Base-by-base conservation (phyloP, 2,113 vertebrate genomes). In the Anas platyrhynchos region DNA sequence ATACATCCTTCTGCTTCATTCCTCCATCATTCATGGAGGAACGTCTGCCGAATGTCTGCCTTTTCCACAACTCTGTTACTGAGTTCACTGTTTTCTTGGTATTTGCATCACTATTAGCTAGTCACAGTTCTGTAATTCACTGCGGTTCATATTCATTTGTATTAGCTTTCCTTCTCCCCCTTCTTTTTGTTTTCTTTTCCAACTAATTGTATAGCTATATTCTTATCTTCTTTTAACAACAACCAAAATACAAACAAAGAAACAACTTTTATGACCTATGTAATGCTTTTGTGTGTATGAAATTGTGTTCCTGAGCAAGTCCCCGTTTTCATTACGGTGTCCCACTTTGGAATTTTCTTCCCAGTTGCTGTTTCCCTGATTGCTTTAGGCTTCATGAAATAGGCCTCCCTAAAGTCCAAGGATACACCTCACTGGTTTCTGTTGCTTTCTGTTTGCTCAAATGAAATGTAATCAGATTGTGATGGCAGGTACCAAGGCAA, bases 391-490 rank as follows among this genome's bases (percentile, higher is more conserved):
- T 74, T 83, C 50, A 73, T 36, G 26, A 86, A 90, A 31, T 3
- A 66, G 44, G 27, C 21, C 77, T 88, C 61, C 55, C 61, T 78
- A 18, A 78, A 75, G 50, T 61, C 34, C 54, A 61, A 32, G 36
- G 38, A 61, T 83, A 65, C 1, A 23, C 48, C 50, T 82, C 58
- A 61, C 14, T 88, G n/a, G 15, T 32, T 84, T 56, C 16, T 29
- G 32, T 16, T 91, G 41, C 56, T 71, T 73, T 86, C 43, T 92
- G 46, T 96, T 89, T 76, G 84, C 43, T 75, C 78, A 61, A 27
- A 87, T 43, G 18, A 96, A 93, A 43, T 56, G 14, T 82, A 84
- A 87, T 93, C 89, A 82, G 77, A 93, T 79, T 27, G 8, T 72
- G 58, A 68, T 34, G 32, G 71, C 54, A 89, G 82, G 58, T 61